phyloP scores from a whole-genome alignment of 2,797 vertebrate species.

The Lerista edwardsae region DNA sequence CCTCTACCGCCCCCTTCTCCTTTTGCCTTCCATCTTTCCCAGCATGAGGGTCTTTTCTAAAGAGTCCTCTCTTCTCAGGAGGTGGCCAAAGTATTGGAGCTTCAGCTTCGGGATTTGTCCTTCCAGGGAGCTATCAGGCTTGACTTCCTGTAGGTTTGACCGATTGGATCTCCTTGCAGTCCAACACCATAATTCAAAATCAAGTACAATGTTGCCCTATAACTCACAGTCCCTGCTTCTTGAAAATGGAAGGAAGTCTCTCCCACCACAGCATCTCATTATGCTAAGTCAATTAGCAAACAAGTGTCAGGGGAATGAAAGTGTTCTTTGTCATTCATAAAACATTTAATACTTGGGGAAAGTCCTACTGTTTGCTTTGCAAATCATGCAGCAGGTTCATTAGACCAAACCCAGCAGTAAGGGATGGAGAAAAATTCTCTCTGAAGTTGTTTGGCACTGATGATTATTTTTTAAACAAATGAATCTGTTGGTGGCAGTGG shows the following conservation, averaged over 20 bases:
- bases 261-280: background rate
- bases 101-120: too few relatives aligned
- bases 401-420: background rate
- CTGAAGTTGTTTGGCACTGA: background rate
- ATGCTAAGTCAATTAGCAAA: constrained; percentile 1
- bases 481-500: background rate
- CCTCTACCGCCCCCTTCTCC: too few relatives aligned
- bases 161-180: too few relatives aligned
- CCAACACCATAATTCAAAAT: too few relatives aligned
- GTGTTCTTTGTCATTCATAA: background rate
- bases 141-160: too few relatives aligned
- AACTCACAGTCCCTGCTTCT: background rate
- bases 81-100: too few relatives aligned
- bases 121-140: too few relatives aligned
- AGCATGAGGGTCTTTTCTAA: too few relatives aligned
- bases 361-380: background rate
- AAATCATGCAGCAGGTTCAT: background rate
- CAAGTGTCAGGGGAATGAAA: background rate
- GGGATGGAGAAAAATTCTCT: background rate
- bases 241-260: background rate
- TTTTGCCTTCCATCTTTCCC: too few relatives aligned
- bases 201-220: background rate
- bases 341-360: constrained; percentile 7
- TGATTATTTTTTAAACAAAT: background rate
- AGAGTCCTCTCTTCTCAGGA: too few relatives aligned